Base-by-base conservation (phyloP, 1,140 invertebrate species). In the Phortica variegata region DNA sequence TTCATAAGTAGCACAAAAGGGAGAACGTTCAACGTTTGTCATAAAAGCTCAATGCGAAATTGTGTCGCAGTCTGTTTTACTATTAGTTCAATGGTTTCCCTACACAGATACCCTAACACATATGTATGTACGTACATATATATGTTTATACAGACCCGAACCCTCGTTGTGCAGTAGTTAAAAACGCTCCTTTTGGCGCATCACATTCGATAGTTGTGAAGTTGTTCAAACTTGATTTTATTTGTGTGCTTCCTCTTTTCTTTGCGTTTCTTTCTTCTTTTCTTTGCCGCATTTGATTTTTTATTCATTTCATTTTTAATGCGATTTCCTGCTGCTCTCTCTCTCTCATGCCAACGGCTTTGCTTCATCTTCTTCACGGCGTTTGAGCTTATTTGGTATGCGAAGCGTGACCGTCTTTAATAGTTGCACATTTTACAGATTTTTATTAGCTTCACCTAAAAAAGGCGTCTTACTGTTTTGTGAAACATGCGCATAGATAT, bases 301-400 rank as follows among this genome's bases (percentile, higher is more conserved):
- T 61, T 68, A 68, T 68, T 68, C 63, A 69, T 63, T 63, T 47
- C 54, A 60, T 49, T 59, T 55, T 53, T 52, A 54, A 53, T 44
- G 51, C 37, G 46, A 54, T 47, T 32, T 43, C 23, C 19, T 47
- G 20, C 19, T 12, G 49, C 12, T 43, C 19, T 13, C 10, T 4
- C 16, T 15, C 45, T 6, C 15, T 9, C 43, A 48, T 26, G 47
- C 50, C 47, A 52, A 45, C 34, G 43, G 44, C 26, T 32, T 42
- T 51, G 53, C 54, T 61, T 60, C n/a, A n/a, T n/a, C n/a, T n/a
- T n/a, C n/a, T n/a, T n/a, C n/a, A n/a, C n/a, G n/a, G n/a, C 23
- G 23, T 26, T 26, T 26, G n/a, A n/a, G 23, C 23, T 10, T 26
- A 26, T 10, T 26, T 26, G 5, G 23, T 26, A 51, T 49, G 51